phyloP scores from a whole-genome alignment of 2,888 invertebrate genomes.

The Eueremaeus valkanovi region DNA sequence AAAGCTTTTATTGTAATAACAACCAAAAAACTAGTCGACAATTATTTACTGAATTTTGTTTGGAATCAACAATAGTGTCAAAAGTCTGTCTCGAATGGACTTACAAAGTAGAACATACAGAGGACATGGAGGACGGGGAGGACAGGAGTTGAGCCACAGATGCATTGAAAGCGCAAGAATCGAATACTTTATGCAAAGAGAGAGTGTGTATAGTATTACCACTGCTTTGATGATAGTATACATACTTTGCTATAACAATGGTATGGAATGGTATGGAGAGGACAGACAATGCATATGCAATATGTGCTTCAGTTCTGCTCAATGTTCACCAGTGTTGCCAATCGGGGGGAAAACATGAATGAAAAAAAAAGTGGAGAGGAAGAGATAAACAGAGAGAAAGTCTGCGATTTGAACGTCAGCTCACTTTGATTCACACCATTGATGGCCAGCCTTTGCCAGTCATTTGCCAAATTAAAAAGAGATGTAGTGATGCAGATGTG shows the following conservation, averaged over 20 bases:
- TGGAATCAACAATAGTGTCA: conserved; percentile 13
- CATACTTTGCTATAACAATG: not conserved
- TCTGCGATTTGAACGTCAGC: conserved; percentile 1
- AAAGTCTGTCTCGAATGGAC: conserved; percentile 12
- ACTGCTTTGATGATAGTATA: conserved; percentile 22
- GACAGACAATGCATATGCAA: conserved; percentile 17
- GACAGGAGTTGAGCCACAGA: not conserved
- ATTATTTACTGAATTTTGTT: conserved; percentile 14
- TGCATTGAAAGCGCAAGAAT: not conserved
- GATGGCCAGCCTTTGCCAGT: conserved; percentile 29
- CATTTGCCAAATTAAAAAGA: conserved; percentile 8
- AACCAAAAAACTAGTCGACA: conserved; percentile 2
- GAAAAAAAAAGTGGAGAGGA: not conserved
- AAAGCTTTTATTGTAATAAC: conserved; percentile 27
- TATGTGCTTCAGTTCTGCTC: conserved; percentile 7
- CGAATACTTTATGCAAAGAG: not conserved
- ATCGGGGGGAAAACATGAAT: not conserved
- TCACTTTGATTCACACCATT: conserved; percentile 31
- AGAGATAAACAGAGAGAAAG: conserved; percentile 18
- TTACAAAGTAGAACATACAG: not conserved
- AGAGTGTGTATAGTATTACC: conserved; percentile 5
- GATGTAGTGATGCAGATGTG: conserved; percentile 31
- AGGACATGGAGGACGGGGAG: not conserved
- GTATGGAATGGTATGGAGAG: not conserved
- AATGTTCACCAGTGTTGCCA: not conserved